phyloP scores from a whole-genome alignment of 2,797 vertebrate genomes.

The Falco concolor region DNA sequence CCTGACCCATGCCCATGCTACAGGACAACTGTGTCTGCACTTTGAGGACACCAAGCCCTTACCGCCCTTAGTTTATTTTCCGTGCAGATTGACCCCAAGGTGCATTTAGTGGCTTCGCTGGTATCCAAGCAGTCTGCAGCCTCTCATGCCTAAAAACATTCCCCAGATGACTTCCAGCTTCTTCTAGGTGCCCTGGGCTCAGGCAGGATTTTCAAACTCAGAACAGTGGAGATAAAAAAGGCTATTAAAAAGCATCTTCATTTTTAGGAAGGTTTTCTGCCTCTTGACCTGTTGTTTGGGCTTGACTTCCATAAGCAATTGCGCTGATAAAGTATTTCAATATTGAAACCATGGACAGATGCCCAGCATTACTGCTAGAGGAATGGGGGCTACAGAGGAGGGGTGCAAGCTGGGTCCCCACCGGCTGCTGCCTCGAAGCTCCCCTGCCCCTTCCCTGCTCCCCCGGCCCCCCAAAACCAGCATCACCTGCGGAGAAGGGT shows the following conservation, averaged over 20 bases:
- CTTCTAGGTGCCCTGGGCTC: not conserved
- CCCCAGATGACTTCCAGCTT: not conserved
- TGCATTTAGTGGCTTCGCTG: not conserved
- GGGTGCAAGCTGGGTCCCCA: not conserved
- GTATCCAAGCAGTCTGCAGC: not conserved
- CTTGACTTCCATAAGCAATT: not conserved
- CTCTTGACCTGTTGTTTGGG: not conserved
- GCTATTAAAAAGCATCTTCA: not conserved
- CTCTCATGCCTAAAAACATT: not conserved
- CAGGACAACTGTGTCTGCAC: not conserved
- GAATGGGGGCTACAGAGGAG: not conserved
- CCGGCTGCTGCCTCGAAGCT: rapidly evolving
- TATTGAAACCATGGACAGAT: not conserved
- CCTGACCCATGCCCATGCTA: not conserved
- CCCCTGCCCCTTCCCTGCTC: no score
- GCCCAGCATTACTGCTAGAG: not conserved
- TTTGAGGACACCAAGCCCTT: not conserved
- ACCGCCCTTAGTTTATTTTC: not conserved
- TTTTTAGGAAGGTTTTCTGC: not conserved
- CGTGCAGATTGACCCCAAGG: not conserved
- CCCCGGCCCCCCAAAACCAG: not conserved
- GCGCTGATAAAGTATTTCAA: not conserved
- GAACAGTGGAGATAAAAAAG: not conserved
- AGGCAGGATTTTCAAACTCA: rapidly evolving
- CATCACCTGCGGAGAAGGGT: not conserved